Conservation (phyloP, 2,113 vertebrate species). For the human region GRCh38 chr3:188826501-188827000, state of each 20-base stretch:
- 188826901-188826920: neutral
- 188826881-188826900: neutral
- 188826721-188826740: neutral
- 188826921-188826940: neutral
- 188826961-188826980: neutral
- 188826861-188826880: neutral
- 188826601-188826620: neutral
- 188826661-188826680: neutral
- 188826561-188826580: neutral
- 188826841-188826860: neutral
- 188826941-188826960: neutral
- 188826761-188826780: neutral
- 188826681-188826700: neutral
- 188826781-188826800: neutral
- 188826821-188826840: neutral
- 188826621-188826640: neutral
- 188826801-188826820: neutral
- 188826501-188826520: neutral
- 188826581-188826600: neutral
- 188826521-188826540: neutral
- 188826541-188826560: neutral
- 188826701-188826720: neutral
- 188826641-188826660: neutral
- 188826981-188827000: neutral
- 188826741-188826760: neutral